Conservation (phyloP, 1,140 invertebrate genomes). For the Littorina saxatilis region DNA sequence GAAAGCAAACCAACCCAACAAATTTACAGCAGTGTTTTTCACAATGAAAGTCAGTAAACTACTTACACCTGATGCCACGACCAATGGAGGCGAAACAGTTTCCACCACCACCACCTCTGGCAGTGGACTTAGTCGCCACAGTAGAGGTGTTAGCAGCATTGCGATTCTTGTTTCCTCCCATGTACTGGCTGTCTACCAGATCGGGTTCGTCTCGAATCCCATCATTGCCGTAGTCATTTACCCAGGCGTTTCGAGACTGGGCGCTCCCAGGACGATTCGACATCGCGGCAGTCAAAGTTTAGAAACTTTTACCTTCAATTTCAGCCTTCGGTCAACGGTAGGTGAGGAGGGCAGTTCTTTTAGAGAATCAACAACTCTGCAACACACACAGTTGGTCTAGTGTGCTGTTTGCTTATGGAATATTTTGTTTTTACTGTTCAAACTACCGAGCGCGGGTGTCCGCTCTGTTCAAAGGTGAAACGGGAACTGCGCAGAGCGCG, state of each 20-base stretch:
- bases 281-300: background rate
- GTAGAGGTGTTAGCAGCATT: slow-evolving; percentile 51
- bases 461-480: background rate
- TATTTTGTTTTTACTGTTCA: background rate
- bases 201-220: slow-evolving; percentile 61
- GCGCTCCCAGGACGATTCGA: slow-evolving; percentile 61
- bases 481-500: slow-evolving; percentile 9
- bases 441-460: background rate
- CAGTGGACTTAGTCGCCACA: slow-evolving; percentile 59
- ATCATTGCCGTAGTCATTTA: slow-evolving; percentile 47
- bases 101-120: slow-evolving; percentile 20
- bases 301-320: background rate
- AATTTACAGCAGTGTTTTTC: too few species aligned
- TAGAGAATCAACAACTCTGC: background rate
- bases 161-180: slow-evolving; percentile 39
- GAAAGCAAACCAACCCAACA: too few species aligned
- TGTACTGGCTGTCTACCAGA: slow-evolving; percentile 56
- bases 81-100: slow-evolving; percentile 55
- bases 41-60: too few species aligned
- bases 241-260: slow-evolving; percentile 68
- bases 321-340: background rate
- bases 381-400: background rate
- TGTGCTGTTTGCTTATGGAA: background rate
- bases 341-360: background rate
- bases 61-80: slow-evolving; percentile 70